These are phyloP conservation scores for Operophtera brumata DNA, from an alignment of 2,888 invertebrate genomes.

Conservation along the genomic window DNA sequence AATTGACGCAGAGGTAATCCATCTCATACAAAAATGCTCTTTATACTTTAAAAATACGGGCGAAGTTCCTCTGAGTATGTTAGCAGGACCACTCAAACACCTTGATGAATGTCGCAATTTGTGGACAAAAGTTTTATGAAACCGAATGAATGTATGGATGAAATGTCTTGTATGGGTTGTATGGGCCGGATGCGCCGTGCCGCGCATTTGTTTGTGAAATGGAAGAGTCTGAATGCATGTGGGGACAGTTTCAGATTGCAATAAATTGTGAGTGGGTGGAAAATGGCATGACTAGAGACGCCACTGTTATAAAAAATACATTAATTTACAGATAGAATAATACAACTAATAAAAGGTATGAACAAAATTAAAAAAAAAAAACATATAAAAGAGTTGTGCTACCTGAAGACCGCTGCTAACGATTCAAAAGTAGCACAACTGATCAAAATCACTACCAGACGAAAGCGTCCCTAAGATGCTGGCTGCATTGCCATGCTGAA, in stretches of 20 bases:
- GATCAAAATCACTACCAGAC: too few relatives aligned
- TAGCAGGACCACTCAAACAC: constrained; percentile 19
- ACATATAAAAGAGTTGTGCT: too few relatives aligned
- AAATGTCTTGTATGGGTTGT: constrained; percentile 42
- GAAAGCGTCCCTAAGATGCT: too few relatives aligned
- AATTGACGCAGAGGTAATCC: constrained; percentile 41
- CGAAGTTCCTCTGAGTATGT: background rate
- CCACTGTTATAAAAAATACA: background rate
- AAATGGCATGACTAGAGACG: constrained; percentile 41
- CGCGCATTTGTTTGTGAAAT: constrained; percentile 58
- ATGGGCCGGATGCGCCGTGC: constrained; percentile 69
- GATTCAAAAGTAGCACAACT: too few relatives aligned
- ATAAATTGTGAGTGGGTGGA: constrained; percentile 74
- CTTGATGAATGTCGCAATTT: constrained; percentile 39
- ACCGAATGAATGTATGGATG: constrained; percentile 36
- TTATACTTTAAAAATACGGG: background rate
- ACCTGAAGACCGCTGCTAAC: too few relatives aligned
- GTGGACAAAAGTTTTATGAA: constrained; percentile 42
- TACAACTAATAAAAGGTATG: too few relatives aligned
- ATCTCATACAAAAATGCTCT: background rate
- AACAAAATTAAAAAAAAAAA: too few relatives aligned
- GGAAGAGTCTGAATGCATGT: constrained; percentile 60
- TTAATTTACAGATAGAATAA: background rate
- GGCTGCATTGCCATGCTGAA: too few relatives aligned
- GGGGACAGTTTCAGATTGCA: constrained; percentile 74